Evolutionary conservation across 2,113 vertebrate species (phyloP).

Genomic region (Cygnus buccinator): DNA sequence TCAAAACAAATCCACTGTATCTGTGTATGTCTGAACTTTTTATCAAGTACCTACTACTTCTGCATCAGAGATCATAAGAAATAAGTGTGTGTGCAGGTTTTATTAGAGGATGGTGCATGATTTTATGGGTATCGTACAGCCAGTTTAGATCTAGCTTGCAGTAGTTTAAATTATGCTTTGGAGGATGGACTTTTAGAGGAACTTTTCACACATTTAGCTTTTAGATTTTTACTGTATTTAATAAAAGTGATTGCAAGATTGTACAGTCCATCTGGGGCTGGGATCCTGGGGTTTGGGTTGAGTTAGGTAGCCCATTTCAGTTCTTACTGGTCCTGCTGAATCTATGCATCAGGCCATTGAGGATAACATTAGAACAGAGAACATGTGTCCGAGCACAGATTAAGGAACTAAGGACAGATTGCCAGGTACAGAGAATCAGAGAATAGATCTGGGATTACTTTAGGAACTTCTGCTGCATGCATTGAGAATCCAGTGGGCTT

Average conservation of each 20-base stretch:
- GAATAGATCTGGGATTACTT: not conserved
- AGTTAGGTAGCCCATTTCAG: not conserved
- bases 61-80: not conserved
- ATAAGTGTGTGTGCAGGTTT: not conserved
- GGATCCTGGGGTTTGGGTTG: not conserved
- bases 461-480: not conserved
- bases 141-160: not conserved
- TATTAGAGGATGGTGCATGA: not conserved
- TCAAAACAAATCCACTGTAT: not conserved
- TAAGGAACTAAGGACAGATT: not conserved
- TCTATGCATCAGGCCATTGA: not conserved
- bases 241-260: not conserved
- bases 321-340: not conserved
- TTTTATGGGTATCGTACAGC: not conserved
- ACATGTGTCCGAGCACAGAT: not conserved
- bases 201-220: not conserved
- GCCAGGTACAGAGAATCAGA: not conserved
- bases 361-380: not conserved
- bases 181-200: not conserved
- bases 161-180: not conserved
- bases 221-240: not conserved
- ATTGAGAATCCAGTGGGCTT: accelerated
- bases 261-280: not conserved
- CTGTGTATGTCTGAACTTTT: not conserved
- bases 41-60: not conserved